Evolutionary conservation across 2,797 vertebrate genomes (phyloP).

Genomic region (Borostomias antarcticus): DNA sequence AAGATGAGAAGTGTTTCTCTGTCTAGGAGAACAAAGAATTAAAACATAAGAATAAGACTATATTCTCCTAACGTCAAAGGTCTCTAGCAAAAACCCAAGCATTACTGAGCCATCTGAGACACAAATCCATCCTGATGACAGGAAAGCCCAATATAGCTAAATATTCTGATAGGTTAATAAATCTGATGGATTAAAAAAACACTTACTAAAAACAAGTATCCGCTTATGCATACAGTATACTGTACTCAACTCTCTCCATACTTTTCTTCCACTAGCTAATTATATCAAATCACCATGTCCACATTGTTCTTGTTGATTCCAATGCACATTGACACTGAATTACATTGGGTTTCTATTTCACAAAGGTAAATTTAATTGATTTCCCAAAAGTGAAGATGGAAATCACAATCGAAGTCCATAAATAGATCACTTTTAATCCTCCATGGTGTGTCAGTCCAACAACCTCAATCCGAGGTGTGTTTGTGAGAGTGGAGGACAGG

Average conservation of each 20-base stretch:
- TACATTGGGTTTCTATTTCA: too few relatives aligned
- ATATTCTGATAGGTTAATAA: constrained; percentile 56
- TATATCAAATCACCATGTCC: constrained; percentile 1
- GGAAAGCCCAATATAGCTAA: constrained; percentile 28
- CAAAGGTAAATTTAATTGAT: too few relatives aligned
- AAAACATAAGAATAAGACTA: too few relatives aligned
- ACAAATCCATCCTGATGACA: constrained; percentile 34
- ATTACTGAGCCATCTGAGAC: constrained; percentile 19
- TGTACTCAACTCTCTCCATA: constrained; percentile 47
- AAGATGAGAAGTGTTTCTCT: too few relatives aligned
- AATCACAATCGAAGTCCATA: constrained; percentile 60
- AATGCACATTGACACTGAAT: too few relatives aligned
- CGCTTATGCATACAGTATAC: constrained; percentile 23
- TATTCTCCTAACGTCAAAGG: too few relatives aligned
- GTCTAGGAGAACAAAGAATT: too few relatives aligned
- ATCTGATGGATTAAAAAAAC: constrained; percentile 48
- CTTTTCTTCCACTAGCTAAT: constrained; percentile 32
- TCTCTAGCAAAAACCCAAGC: too few relatives aligned
- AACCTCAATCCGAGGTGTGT: constrained; percentile 57
- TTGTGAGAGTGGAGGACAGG: constrained; percentile 60
- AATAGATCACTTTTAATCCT: constrained; percentile 69
- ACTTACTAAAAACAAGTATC: constrained; percentile 50
- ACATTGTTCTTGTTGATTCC: background rate
- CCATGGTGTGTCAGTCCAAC: constrained; percentile 57
- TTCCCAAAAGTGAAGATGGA: too few relatives aligned